Base-by-base conservation (phyloP, 1,140 invertebrate genomes). In the Calosoma granatense region DNA sequence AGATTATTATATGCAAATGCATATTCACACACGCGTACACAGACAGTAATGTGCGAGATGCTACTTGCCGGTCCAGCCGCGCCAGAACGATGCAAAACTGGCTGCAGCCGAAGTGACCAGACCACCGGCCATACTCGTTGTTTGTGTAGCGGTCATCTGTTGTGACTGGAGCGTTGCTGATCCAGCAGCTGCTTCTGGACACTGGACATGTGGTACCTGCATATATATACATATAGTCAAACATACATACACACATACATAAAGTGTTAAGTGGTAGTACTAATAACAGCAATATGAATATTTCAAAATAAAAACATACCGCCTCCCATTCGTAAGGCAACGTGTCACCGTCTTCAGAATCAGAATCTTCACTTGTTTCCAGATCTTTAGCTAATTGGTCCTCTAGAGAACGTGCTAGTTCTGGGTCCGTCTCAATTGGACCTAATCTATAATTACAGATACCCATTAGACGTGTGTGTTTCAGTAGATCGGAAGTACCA, bases 251-350 rank as follows among this genome's bases (percentile, higher is more conserved):
- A n/a, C n/a, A n/a, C n/a, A n/a, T n/a, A n/a, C n/a, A n/a, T n/a
- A n/a, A n/a, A n/a, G n/a, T n/a, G n/a, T n/a, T n/a, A n/a, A n/a
- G n/a, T n/a, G n/a, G n/a, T n/a, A n/a, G n/a, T n/a, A n/a, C n/a
- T n/a, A n/a, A n/a, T n/a, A n/a, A n/a, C n/a, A n/a, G n/a, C n/a
- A n/a, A n/a, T n/a, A n/a, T n/a, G n/a, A n/a, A n/a, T n/a, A n/a
- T n/a, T n/a, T n/a, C n/a, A n/a, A n/a, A n/a, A n/a, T n/a, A n/a
- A n/a, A n/a, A 51, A 70, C 74, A 73, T 72, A 85, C 82, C 58
- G 81, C 77, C 71, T 86, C 83, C 83, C 83, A 86, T 66, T 83
- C 83, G 64, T 74, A 74, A 53, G 80, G 81, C 59, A 83, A 70
- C 20, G 75, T 74, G 62, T 81, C 80, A 62, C 84, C 81, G 63